A percentile compares a stretch with the other conserved stretches of the same genome.
These are phyloP conservation scores for Anastrepha ludens DNA, from an alignment of 1,140 invertebrate genomes.

Conservation along the genomic window DNA sequence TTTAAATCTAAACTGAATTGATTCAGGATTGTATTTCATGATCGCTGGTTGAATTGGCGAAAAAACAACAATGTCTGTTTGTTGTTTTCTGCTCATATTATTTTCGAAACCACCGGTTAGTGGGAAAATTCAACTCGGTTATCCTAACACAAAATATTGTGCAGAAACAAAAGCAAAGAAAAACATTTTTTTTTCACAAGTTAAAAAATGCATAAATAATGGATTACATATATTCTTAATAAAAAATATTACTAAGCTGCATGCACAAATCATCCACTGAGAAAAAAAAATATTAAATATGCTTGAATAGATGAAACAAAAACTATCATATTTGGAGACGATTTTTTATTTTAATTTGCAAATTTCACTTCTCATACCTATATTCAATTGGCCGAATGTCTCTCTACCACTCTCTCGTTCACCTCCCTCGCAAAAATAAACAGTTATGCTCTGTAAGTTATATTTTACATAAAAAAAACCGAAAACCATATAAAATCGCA, in stretches of 20 bases:
- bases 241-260: constrained; percentile 13
- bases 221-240: neutral
- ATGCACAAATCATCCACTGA: neutral
- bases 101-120: no score
- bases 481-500: constrained; percentile 51
- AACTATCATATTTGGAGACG: neutral
- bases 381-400: constrained; percentile 4
- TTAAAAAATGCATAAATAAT: constrained; percentile 1
- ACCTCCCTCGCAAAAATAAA: constrained; percentile 5
- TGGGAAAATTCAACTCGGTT: no score
- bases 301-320: neutral
- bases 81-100: no score
- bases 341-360: constrained; percentile 21
- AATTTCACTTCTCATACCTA: constrained; percentile 24
- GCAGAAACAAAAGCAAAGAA: neutral
- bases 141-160: no score
- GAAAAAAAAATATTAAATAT: neutral
- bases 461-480: constrained; percentile 55
- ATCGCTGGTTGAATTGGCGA: neutral
- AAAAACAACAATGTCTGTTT: neutral
- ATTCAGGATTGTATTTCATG: neutral
- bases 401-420: constrained; percentile 4
- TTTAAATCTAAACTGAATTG: neutral
- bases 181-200: neutral
- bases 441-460: constrained; percentile 40